Evolutionary conservation across 1,140 invertebrate genomes (phyloP).

Genomic region (Chironomus striatipennis): DNA sequence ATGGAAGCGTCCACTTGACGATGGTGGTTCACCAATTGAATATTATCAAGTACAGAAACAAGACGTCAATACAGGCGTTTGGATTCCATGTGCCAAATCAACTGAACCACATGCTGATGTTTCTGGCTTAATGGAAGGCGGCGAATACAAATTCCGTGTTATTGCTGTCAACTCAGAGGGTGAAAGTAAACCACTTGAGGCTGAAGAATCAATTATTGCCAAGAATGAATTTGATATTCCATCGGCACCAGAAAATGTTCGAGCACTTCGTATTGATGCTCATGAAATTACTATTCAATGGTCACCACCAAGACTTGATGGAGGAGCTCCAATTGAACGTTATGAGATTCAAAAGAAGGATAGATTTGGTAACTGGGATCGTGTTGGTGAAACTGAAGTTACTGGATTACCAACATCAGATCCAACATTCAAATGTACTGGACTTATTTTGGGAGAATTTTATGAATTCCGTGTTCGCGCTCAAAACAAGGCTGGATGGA

Average conservation of each 20-base stretch:
- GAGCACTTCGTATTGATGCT: constrained; percentile 93
- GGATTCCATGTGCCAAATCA: constrained; percentile 81
- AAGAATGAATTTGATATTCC: constrained; percentile 97
- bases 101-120: constrained; percentile 77
- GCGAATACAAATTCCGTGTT: constrained; percentile 93
- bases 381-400: constrained; percentile 56
- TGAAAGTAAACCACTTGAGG: constrained; percentile 86
- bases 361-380: constrained; percentile 91
- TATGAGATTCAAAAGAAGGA: constrained; percentile 91
- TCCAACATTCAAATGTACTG: constrained; percentile 31
- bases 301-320: constrained; percentile 70
- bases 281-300: constrained; percentile 87
- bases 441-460: constrained; percentile 81
- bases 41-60: constrained; percentile 92
- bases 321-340: constrained; percentile 76
- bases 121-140: constrained; percentile 75
- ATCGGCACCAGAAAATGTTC: constrained; percentile 80
- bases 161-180: constrained; percentile 94
- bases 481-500: constrained; percentile 87
- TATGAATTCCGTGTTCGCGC: constrained; percentile 88
- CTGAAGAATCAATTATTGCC: constrained; percentile 77
- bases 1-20: constrained; percentile 88
- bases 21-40: constrained; percentile 79
- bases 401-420: not conserved
- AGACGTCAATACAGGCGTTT: constrained; percentile 86